Evolutionary conservation across 2,797 vertebrate genomes (phyloP).

Genomic region (Cyprinodon diabolis): DNA sequence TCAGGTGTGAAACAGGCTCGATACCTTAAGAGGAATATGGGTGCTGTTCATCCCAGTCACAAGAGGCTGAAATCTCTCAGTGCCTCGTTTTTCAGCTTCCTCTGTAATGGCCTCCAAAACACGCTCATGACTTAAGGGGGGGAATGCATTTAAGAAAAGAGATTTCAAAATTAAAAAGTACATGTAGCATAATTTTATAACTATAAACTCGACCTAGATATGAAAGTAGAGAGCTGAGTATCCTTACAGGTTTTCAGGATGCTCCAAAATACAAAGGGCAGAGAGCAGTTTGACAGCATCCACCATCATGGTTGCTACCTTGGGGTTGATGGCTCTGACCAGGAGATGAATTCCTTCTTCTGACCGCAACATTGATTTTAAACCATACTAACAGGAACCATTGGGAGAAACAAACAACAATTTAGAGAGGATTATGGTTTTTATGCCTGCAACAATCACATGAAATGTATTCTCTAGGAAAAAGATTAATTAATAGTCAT

Average conservation of each 20-base stretch:
- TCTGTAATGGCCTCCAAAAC: slow-evolving; percentile 91
- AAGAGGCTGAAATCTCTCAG: slow-evolving; percentile 91
- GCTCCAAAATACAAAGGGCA: slow-evolving; percentile 90
- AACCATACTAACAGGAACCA: slow-evolving; percentile 80
- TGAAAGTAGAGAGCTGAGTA: background rate
- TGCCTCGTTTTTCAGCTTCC: slow-evolving; percentile 86
- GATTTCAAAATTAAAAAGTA: background rate
- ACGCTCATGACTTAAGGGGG: slow-evolving; percentile 85
- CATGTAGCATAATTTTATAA: background rate
- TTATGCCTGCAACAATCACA: background rate
- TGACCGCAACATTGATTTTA: slow-evolving; percentile 89
- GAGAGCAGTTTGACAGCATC: slow-evolving; percentile 90
- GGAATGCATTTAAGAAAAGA: background rate
- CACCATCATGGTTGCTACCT: slow-evolving; percentile 90
- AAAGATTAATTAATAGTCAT: background rate
- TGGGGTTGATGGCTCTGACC: slow-evolving; percentile 88
- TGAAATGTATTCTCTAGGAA: background rate
- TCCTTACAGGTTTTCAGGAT: slow-evolving; percentile 86
- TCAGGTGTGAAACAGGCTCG: background rate
- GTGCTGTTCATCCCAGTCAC: slow-evolving; percentile 84
- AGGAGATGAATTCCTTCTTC: slow-evolving; percentile 88
- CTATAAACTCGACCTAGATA: background rate
- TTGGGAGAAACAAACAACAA: background rate
- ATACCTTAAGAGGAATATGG: slow-evolving; percentile 85
- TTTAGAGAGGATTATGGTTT: background rate